These are phyloP conservation scores for Drepanosiphum platanoidis DNA, from an alignment of 2,888 invertebrate genomes.

Conservation along the genomic window DNA sequence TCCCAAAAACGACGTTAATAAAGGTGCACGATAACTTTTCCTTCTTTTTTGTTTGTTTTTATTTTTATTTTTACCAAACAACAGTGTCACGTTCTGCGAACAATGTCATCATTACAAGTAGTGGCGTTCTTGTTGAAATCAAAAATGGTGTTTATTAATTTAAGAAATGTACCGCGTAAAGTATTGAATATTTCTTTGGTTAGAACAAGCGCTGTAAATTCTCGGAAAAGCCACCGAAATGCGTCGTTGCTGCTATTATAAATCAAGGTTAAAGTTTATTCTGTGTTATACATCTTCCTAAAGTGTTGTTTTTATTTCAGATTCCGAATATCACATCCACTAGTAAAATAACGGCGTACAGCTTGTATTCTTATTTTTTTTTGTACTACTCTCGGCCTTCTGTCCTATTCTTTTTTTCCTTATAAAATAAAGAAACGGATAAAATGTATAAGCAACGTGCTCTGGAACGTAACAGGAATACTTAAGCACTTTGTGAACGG, in stretches of 20 bases:
- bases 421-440: neutral
- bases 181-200: neutral
- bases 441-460: neutral
- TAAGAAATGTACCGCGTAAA: neutral
- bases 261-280: neutral
- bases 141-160: neutral
- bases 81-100: neutral
- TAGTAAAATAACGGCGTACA: constrained; percentile 10
- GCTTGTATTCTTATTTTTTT: neutral
- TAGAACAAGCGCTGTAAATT: too few relatives aligned
- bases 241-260: neutral
- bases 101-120: neutral
- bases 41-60: neutral
- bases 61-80: neutral
- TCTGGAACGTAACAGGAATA: constrained; percentile 11
- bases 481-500: neutral
- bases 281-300: neutral
- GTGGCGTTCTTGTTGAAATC: neutral
- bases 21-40: neutral
- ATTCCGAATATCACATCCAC: neutral
- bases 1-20: neutral
- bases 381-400: neutral
- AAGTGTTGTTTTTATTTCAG: constrained; percentile 17
- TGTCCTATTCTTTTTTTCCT: neutral
- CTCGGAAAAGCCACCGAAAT: neutral